These are phyloP conservation scores for Papilio demoleus DNA, from an alignment of 2,888 invertebrate genomes.

Conservation along the genomic window DNA sequence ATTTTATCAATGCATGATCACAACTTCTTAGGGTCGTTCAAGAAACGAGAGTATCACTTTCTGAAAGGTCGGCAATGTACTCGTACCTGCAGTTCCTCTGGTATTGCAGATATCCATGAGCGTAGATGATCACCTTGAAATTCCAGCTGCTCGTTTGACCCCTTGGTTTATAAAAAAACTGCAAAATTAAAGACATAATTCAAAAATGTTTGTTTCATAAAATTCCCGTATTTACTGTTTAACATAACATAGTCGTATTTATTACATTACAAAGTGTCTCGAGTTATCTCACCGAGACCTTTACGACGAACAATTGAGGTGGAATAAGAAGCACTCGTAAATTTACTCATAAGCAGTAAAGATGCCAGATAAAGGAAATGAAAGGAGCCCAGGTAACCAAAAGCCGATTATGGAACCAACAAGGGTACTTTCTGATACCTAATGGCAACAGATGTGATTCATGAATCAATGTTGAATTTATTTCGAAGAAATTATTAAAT, in stretches of 20 bases:
- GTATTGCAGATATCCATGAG: no score
- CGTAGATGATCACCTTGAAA: no score
- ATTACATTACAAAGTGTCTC: conserved; percentile 9
- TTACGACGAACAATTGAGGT: conserved; percentile 37
- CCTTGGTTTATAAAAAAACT: no score
- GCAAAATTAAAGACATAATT: no score
- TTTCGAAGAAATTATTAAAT: conserved; percentile 2
- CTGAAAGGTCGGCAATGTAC: no score
- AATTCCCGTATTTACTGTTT: background rate
- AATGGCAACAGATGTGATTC: conserved; percentile 11
- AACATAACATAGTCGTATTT: background rate
- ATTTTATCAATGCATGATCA: no score
- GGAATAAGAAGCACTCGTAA: conserved; percentile 37
- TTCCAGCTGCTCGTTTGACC: no score
- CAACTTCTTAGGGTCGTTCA: no score
- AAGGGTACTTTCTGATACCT: conserved; percentile 14
- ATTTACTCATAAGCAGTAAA: conserved; percentile 41
- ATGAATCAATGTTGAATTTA: conserved; percentile 1
- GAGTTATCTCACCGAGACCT: conserved; percentile 16
- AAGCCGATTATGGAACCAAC: conserved; percentile 22
- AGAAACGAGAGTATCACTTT: no score
- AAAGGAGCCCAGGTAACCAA: conserved; percentile 36
- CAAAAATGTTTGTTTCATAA: no score
- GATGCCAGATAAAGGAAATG: conserved; percentile 38
- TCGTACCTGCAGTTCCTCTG: no score